Conservation (phyloP, 2,888 invertebrate species). For the Parnassius apollo region DNA sequence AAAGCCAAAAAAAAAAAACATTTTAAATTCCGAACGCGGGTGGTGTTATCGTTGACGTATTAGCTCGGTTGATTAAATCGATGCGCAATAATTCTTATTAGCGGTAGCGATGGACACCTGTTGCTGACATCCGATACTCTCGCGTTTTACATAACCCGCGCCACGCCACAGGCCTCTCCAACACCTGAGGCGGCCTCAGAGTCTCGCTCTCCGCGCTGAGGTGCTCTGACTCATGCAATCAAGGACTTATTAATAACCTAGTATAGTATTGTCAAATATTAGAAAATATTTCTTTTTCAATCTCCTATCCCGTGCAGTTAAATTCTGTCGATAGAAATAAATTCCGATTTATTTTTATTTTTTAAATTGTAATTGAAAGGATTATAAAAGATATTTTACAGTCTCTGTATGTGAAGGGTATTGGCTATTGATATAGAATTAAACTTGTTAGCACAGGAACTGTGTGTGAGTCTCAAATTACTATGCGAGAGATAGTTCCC, state of each 20-base stretch:
- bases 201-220: constrained; percentile 9
- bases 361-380: no score
- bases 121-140: constrained; percentile 39
- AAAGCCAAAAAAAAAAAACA: not conserved
- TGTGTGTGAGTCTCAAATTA: no score
- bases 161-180: constrained; percentile 30
- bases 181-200: constrained; percentile 33
- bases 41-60: constrained; percentile 10
- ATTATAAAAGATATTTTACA: no score
- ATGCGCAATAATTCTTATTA: constrained; percentile 41
- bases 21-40: constrained; percentile 4
- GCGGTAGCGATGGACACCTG: constrained; percentile 40
- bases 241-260: constrained; percentile 14
- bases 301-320: no score
- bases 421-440: no score
- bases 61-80: constrained; percentile 24
- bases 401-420: no score
- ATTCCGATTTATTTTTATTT: no score
- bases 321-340: no score
- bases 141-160: constrained; percentile 39
- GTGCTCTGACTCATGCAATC: constrained; percentile 15
- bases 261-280: no score
- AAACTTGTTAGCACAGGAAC: no score
- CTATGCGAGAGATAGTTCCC: no score
- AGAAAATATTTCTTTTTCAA: no score